Base-by-base conservation (phyloP, 2,797 vertebrate genomes). In the Syngnathus rostellatus region DNA sequence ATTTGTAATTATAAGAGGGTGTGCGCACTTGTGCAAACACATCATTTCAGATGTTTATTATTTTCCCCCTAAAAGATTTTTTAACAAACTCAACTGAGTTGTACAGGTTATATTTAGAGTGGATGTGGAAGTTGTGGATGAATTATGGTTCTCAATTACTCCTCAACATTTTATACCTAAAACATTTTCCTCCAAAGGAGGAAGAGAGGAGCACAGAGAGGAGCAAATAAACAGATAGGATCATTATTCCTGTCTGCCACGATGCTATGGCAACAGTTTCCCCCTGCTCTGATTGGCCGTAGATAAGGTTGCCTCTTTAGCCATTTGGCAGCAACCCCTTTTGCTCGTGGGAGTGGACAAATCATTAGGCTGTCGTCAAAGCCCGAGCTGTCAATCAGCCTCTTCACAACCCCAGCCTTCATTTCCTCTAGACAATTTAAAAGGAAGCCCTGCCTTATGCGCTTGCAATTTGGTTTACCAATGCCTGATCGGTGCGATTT, bases 231-330 rank as follows among this genome's bases (percentile, higher is more conserved):
- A 86, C 78, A 83, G 81, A 88, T 77, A 77, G 76, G 77, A 80
- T 81, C 77, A 79, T 89, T 83, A 88, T 87, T 89, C 85, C 85
- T 74, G 70, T 86, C 83, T 90, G 82, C 81, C 71, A 6, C 66
- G 77, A 81, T 50, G 76, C 86, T 89, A 88, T 91, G 83, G 85
- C 86, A 91, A 91, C 87, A 88, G 86, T 65, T 74, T 78, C 69
- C 76, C 79, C 68, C 67, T 54, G 70, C 71, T 83, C 86, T 85
- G 83, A 87, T 89, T 89, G 88, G 88, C 62, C 25, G 54, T 73
- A 83, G 83, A 88, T 86, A 87, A 82, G 77, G 77, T 71, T 72
- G 75, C 70, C 73, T 81, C 79, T 82, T 79, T 74, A 72, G 74
- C 78, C 76, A 66, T 78, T 51, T 64, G 38, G 50, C 38, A 12